Conservation (phyloP, 2,888 invertebrate species). For the Patella caerulea region DNA sequence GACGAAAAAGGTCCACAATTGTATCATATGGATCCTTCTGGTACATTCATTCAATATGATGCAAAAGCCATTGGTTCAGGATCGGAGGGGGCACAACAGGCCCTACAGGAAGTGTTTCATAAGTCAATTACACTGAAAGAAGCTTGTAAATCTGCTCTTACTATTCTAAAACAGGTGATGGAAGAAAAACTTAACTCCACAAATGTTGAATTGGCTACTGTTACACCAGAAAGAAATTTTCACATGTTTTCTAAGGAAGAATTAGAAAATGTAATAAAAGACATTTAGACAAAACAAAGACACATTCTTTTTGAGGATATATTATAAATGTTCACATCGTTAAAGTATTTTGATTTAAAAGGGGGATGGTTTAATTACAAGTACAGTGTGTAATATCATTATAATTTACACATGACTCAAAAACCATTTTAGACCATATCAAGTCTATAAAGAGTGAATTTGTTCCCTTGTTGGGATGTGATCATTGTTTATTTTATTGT, state of each 20-base stretch:
- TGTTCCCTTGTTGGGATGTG: no score
- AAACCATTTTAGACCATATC: no score
- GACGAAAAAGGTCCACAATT: slow-evolving; percentile 95
- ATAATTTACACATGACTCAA: no score
- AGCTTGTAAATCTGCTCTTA: slow-evolving; percentile 90
- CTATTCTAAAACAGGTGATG: slow-evolving; percentile 99
- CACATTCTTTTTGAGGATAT: no score
- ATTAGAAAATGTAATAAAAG: slow-evolving; percentile 86
- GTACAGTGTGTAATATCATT: no score
- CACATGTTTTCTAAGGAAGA: slow-evolving; percentile 92
- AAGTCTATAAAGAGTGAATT: no score
- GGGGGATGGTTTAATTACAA: no score
- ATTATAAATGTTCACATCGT: no score
- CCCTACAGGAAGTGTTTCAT: slow-evolving; percentile 81
- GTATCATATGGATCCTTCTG: slow-evolving; percentile 98
- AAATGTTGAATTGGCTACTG: slow-evolving; percentile 97
- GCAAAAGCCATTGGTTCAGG: slow-evolving; percentile 99
- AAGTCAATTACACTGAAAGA: slow-evolving; percentile 92
- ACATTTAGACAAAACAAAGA: slow-evolving; percentile 48
- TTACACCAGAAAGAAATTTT: slow-evolving; percentile 87
- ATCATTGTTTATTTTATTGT: no score
- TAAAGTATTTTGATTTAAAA: no score
- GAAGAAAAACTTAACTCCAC: slow-evolving; percentile 97
- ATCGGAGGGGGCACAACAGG: slow-evolving; percentile 98
- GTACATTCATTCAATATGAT: slow-evolving; percentile 97